Evolutionary conservation across 2,888 invertebrate genomes (phyloP).

Genomic region (Paralinhomoeus sp.): DNA sequence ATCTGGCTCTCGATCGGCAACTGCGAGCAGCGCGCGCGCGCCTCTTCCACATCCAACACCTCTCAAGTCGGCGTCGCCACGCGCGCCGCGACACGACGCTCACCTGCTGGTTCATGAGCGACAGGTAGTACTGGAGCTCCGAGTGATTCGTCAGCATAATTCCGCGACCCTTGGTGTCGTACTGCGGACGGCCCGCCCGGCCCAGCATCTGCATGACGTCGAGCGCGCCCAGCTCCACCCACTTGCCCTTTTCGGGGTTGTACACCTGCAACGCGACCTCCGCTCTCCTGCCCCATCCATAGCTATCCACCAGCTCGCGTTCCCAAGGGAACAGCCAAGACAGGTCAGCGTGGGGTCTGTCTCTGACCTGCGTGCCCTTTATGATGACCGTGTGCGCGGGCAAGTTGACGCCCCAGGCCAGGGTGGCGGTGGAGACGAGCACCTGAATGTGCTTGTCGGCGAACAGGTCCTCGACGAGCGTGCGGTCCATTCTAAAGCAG

Average conservation of each 20-base stretch:
- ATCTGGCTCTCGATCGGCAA: conserved; percentile 92
- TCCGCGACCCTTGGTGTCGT: conserved; percentile 85
- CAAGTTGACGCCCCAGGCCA: conserved; percentile 97
- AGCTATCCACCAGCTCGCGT: too few relatives aligned
- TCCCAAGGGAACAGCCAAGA: too few relatives aligned
- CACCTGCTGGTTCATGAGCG: conserved; percentile 75
- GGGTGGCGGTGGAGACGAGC: conserved; percentile 83
- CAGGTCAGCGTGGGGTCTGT: too few relatives aligned
- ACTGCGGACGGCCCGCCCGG: conserved; percentile 87
- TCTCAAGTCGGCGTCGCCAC: too few relatives aligned
- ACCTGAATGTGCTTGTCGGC: conserved; percentile 94
- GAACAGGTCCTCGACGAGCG: conserved; percentile 90
- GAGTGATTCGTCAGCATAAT: conserved; percentile 95
- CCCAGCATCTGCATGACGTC: conserved; percentile 97
- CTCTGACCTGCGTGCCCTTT: conserved; percentile 52
- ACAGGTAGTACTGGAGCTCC: conserved; percentile 89
- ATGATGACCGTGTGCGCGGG: conserved; percentile 96
- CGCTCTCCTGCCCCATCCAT: background rate
- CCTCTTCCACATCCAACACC: too few relatives aligned
- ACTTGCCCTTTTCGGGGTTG: conserved; percentile 87
- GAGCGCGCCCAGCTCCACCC: conserved; percentile 87
- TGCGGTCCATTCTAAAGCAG: conserved; percentile 56
- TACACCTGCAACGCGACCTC: conserved; percentile 87
- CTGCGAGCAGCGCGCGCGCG: too few relatives aligned
- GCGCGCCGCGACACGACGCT: background rate